A percentile compares a stretch with the other conserved stretches of the same genome.
Evolutionary conservation across 2,113 vertebrate genomes (phyloP).

Genomic region (Colistium nudipinnis): DNA sequence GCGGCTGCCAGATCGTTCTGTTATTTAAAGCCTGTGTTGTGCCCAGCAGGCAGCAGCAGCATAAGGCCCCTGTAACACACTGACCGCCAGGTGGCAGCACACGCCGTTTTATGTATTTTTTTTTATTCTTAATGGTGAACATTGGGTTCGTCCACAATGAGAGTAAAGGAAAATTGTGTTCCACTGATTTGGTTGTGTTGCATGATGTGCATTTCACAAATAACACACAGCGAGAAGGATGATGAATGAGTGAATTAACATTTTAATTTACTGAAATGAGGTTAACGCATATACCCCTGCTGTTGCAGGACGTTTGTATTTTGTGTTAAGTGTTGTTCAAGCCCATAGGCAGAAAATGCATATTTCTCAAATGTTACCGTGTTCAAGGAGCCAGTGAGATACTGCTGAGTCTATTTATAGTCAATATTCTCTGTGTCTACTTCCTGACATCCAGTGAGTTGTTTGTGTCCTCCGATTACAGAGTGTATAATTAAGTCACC

Average conservation of each 20-base stretch:
- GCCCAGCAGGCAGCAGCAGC: not conserved
- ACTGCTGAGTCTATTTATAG: slow-evolving; percentile 39
- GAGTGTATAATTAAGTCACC: slow-evolving; percentile 49
- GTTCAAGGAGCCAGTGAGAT: not conserved
- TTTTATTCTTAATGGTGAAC: not conserved
- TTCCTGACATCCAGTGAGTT: slow-evolving; percentile 39
- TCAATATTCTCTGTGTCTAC: slow-evolving; percentile 36
- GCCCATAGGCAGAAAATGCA: slow-evolving; percentile 5
- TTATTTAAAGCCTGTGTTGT: slow-evolving; percentile 10
- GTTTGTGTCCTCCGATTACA: slow-evolving; percentile 53
- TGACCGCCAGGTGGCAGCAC: slow-evolving; percentile 55
- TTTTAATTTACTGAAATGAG: not conserved
- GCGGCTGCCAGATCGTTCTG: slow-evolving; percentile 10
- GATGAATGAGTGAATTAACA: not conserved
- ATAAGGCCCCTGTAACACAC: no score
- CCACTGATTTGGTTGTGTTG: not conserved
- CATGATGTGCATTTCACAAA: not conserved
- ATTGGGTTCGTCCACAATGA: not conserved
- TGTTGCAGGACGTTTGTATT: not conserved
- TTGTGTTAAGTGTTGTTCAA: not conserved
- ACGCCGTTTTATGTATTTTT: not conserved
- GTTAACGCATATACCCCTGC: not conserved
- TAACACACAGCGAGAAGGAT: not conserved
- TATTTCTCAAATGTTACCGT: slow-evolving; percentile 27
- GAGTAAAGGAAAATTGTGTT: not conserved